Conservation (phyloP, 2,888 invertebrate species). For the Phengaris alcon region DNA sequence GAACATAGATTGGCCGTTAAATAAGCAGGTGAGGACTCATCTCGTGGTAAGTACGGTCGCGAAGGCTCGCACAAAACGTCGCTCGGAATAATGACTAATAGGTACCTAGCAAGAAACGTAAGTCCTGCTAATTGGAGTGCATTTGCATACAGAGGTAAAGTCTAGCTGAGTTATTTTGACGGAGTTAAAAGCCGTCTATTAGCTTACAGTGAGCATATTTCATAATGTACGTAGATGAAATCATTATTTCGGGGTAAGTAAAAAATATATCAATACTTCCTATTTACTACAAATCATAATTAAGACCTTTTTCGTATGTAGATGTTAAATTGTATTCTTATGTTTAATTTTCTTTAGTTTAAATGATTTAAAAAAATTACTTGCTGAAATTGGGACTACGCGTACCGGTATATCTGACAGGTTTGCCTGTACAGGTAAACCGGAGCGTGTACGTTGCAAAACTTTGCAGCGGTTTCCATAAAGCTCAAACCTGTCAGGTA, state of each 20-base stretch:
- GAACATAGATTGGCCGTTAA: slow-evolving; percentile 73
- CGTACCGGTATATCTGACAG: too few species aligned
- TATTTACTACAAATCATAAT: too few species aligned
- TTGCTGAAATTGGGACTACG: too few species aligned
- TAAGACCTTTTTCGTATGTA: too few species aligned
- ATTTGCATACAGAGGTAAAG: slow-evolving; percentile 74
- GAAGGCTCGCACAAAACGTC: slow-evolving; percentile 53
- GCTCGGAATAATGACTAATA: slow-evolving; percentile 73
- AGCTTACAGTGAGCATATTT: slow-evolving; percentile 40
- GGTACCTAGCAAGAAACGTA: slow-evolving; percentile 67
- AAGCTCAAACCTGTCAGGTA: too few species aligned
- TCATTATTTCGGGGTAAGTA: background rate
- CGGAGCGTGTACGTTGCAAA: too few species aligned
- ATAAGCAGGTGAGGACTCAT: slow-evolving; percentile 70
- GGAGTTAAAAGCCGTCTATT: slow-evolving; percentile 57
- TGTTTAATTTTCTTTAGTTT: too few species aligned
- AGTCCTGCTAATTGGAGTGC: slow-evolving; percentile 72
- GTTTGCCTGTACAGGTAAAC: too few species aligned
- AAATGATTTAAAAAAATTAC: too few species aligned
- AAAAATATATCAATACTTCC: too few species aligned
- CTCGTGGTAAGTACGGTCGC: slow-evolving; percentile 63
- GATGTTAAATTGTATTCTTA: too few species aligned
- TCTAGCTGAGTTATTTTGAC: slow-evolving; percentile 67
- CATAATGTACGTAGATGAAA: background rate
- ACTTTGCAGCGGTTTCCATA: too few species aligned